Evolutionary conservation across 2,113 vertebrate species (phyloP), one percentile per base, ranked within the genome.

Genomic region (Dunckerocampus dactyliophorus): DNA sequence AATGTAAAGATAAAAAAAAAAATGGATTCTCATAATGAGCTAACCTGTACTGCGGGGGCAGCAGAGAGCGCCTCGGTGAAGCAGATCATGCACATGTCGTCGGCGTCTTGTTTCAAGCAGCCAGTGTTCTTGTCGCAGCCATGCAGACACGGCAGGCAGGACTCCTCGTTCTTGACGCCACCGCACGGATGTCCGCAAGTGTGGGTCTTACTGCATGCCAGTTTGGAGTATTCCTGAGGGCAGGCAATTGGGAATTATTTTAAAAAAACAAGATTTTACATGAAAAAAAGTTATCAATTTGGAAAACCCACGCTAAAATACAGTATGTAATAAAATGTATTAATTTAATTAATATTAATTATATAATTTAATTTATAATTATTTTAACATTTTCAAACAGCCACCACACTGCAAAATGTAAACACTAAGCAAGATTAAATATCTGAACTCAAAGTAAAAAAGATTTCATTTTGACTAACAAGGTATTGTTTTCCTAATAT

Each of bases 61-160:
- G 97, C 97, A 4, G 97, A 99, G 71, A 99, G 94, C 0, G 97
- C 97, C 77, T 99, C 97, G 0, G 97, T 99, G 86, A 99, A 99
- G 80, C 97, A 99, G 77, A 99, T 94, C 97, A 99, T 99, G 79
- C 97, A 99, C 97, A 99, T 99, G 85, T 99, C 97, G 56, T 99
- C 97, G 0, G 97, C 97, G 6, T 99, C 97, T 74, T 99, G 97
- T 62, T 99, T 99, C 50, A 99, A 89, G 15, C 89, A 91, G 37
- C 92, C 82, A 0, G 93, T 87, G 12, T 68, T 95, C 85, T 97
- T 98, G 69, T 98, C 95, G 15, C 97, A 99, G 71, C 96, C 95
- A 0, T 99, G 95, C 61, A 99, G 83, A 83, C 97, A 99, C 0
- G 97, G 97, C 65, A 99, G 83, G 61, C 97, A 99, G 14, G 88